These are phyloP conservation scores for Ophioninae sp. DNA, from an alignment of 2,888 invertebrate genomes.

Conservation along the genomic window DNA sequence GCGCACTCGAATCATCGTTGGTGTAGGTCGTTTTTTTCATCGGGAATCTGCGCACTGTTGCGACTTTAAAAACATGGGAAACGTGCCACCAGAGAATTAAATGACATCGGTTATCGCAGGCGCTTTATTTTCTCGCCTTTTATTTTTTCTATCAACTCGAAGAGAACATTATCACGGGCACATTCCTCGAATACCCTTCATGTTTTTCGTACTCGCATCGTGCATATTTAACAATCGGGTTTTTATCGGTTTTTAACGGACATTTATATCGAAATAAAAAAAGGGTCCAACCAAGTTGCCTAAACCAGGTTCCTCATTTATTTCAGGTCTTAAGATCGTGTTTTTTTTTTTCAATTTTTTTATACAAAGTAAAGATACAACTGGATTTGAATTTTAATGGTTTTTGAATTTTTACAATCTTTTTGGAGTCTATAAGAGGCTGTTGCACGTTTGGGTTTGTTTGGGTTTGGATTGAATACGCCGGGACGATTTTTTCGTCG, in stretches of 20 bases:
- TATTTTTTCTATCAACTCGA: neutral
- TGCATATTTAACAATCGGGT: neutral
- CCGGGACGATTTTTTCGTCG: no score
- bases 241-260: neutral
- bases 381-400: no score
- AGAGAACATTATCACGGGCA: slow-evolving; percentile 17
- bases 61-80: neutral
- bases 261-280: neutral
- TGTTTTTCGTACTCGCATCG: neutral
- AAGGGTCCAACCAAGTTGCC: no score
- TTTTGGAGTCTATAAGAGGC: no score
- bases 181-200: neutral
- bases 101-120: slow-evolving; percentile 4
- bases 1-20: slow-evolving; percentile 67
- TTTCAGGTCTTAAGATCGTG: no score
- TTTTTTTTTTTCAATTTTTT: no score
- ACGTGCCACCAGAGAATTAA: slow-evolving; percentile 16
- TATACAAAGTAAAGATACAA: no score
- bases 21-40: slow-evolving; percentile 67
- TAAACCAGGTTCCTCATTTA: no score
- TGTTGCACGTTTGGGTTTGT: no score
- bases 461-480: no score
- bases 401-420: no score
- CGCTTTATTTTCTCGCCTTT: slow-evolving; percentile 6
- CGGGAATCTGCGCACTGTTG: slow-evolving; percentile 35